Conservation (phyloP, 1,140 invertebrate genomes). For the Pararge aegeria region DNA sequence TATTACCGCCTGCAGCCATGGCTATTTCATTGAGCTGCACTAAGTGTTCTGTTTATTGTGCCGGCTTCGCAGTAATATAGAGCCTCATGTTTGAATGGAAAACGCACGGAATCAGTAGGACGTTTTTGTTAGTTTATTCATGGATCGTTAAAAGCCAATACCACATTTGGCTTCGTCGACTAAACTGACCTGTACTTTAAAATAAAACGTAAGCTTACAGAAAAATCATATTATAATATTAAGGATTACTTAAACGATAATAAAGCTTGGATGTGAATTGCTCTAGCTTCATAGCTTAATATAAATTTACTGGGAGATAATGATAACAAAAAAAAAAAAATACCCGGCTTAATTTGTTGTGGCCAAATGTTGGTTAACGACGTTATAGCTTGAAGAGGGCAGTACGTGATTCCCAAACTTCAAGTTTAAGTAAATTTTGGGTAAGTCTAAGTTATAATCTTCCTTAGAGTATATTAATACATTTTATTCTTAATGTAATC, state of each 20-base stretch:
- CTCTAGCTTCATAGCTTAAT: too few relatives aligned
- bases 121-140: background rate
- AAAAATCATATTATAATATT: too few relatives aligned
- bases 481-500: too few relatives aligned
- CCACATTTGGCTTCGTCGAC: too few relatives aligned
- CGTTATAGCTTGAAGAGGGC: background rate
- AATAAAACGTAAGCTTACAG: too few relatives aligned
- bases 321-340: too few relatives aligned
- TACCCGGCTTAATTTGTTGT: too few relatives aligned
- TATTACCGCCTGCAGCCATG: constrained; percentile 6
- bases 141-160: background rate
- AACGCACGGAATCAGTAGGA: background rate
- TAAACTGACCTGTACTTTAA: too few relatives aligned
- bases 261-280: too few relatives aligned
- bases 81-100: background rate
- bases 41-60: constrained; percentile 9
- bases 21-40: constrained; percentile 7
- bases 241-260: too few relatives aligned
- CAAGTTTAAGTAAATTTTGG: background rate
- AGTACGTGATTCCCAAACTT: constrained; percentile 2
- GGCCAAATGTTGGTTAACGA: background rate
- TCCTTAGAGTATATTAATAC: background rate
- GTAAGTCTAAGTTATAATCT: constrained; percentile 1
- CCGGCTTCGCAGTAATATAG: background rate
- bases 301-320: too few relatives aligned